phyloP scores from a whole-genome alignment of 2,888 invertebrate species.

The Microctonus hyperodae region DNA sequence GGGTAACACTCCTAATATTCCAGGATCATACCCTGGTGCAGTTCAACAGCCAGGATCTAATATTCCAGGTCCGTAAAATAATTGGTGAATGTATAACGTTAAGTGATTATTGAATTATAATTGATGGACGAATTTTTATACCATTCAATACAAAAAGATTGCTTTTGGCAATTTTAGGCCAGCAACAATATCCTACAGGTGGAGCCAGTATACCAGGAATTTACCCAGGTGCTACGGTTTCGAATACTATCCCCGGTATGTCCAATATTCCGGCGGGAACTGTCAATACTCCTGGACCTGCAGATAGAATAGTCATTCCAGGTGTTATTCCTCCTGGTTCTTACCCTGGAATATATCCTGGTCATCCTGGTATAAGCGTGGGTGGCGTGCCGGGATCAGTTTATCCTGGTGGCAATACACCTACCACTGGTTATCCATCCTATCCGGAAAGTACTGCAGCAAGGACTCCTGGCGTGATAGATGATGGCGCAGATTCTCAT shows the following conservation, averaged over 20 bases:
- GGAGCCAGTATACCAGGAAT: background rate
- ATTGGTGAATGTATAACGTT: background rate
- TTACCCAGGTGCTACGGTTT: too few relatives aligned
- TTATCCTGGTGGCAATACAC: background rate
- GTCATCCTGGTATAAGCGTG: slow-evolving; percentile 1
- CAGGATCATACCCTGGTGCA: background rate
- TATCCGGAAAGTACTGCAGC: background rate
- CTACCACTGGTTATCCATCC: background rate
- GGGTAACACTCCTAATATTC: background rate
- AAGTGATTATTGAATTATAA: background rate
- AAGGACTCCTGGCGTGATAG: slow-evolving; percentile 39
- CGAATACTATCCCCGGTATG: too few relatives aligned
- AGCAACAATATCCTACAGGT: slow-evolving; percentile 20
- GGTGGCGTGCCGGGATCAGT: background rate
- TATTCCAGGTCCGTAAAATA: background rate
- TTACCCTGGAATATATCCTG: background rate
- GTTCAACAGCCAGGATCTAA: background rate
- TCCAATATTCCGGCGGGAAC: background rate
- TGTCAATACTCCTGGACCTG: background rate
- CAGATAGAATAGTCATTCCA: too few relatives aligned
- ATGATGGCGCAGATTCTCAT: slow-evolving; percentile 77
- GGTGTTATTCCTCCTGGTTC: too few relatives aligned
- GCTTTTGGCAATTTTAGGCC: background rate
- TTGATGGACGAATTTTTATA: too few relatives aligned
- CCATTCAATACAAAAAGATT: background rate